Percentiles rank a stretch among this genome's conserved stretches.
Evolutionary conservation across 2,888 invertebrate species (phyloP).

Genomic region (Saturnia pavonia): DNA sequence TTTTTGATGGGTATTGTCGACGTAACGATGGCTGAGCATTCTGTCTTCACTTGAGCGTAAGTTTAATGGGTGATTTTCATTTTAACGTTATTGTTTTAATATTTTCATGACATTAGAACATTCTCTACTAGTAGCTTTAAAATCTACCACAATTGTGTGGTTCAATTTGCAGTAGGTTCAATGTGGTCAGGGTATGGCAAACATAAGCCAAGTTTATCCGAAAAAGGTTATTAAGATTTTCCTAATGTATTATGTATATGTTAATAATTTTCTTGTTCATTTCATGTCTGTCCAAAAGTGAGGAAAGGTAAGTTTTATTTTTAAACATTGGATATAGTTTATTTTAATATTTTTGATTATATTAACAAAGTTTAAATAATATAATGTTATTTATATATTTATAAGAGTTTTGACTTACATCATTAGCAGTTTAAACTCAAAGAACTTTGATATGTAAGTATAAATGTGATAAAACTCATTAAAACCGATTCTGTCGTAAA

Average conservation of each 20-base stretch:
- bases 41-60: constrained; percentile 29
- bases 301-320: constrained; percentile 50
- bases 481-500: no score
- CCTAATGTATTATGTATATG: no score
- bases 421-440: no score
- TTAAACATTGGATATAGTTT: background rate
- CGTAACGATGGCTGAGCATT: constrained; percentile 29
- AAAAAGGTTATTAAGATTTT: no score
- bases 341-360: no score
- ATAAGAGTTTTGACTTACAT: no score
- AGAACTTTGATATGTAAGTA: no score
- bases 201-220: background rate
- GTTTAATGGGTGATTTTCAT: constrained; percentile 35
- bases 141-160: background rate
- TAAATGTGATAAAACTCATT: no score
- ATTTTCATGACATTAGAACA: constrained; percentile 15
- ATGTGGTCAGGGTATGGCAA: no score
- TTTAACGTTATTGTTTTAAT: constrained; percentile 24
- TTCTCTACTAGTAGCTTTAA: background rate
- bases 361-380: no score
- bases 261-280: constrained; percentile 34
- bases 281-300: constrained; percentile 63
- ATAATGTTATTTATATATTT: no score
- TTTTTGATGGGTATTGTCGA: constrained; percentile 24
- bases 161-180: no score